A percentile compares a stretch with the other conserved stretches of the same genome.
Evolutionary conservation across 2,888 invertebrate genomes (phyloP).

Genomic region (Volucella inanis): DNA sequence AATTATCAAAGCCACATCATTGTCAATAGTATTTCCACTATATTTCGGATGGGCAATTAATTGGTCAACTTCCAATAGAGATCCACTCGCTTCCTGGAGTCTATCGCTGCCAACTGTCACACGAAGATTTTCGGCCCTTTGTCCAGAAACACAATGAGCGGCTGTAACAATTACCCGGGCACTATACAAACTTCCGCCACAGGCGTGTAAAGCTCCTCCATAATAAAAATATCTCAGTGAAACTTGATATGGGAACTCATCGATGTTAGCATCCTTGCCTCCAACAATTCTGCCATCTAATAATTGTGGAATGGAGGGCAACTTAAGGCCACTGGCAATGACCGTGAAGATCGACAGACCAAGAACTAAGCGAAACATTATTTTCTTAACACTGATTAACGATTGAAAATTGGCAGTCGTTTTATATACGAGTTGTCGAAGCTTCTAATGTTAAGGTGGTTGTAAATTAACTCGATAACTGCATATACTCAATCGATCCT

Average conservation of each 20-base stretch:
- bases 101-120: slow-evolving; percentile 78
- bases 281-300: slow-evolving; percentile 75
- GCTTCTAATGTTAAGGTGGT: too few species aligned
- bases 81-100: slow-evolving; percentile 74
- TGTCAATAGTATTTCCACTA: slow-evolving; percentile 83
- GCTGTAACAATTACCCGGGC: slow-evolving; percentile 30
- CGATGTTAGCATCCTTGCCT: slow-evolving; percentile 63
- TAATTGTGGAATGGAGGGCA: not conserved
- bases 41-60: slow-evolving; percentile 67
- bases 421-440: not conserved
- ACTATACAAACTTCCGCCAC: slow-evolving; percentile 38
- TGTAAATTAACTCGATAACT: slow-evolving; percentile 14
- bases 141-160: slow-evolving; percentile 78
- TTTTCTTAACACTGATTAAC: not conserved
- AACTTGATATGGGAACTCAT: slow-evolving; percentile 62
- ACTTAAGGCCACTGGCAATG: slow-evolving; percentile 10
- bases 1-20: slow-evolving; percentile 85
- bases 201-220: not conserved
- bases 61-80: slow-evolving; percentile 76
- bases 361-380: slow-evolving; percentile 30
- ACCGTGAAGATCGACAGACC: slow-evolving; percentile 11
- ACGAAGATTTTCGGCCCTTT: slow-evolving; percentile 77
- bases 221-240: slow-evolving; percentile 54
- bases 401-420: too few species aligned
- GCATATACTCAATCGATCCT: not conserved